Evolutionary conservation across 2,113 vertebrate genomes (phyloP).

Genomic region (Trochalopteron elliotii): DNA sequence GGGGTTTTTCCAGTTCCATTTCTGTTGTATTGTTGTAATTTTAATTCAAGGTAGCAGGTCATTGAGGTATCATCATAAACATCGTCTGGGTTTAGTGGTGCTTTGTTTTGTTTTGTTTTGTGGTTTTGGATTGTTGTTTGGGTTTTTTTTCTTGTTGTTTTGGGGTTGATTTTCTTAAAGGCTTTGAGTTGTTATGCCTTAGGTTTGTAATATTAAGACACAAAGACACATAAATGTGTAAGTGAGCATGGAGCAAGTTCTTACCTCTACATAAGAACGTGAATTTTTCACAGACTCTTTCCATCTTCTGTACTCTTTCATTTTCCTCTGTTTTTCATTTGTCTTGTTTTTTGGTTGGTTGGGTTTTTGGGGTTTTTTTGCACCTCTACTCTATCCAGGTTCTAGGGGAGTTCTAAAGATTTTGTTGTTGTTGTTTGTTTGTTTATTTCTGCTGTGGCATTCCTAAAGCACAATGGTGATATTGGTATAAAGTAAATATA

Average conservation of each 20-base stretch:
- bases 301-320: background rate
- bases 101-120: background rate
- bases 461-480: background rate
- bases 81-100: background rate
- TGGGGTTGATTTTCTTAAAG: background rate
- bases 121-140: background rate
- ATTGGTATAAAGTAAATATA: background rate
- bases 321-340: background rate
- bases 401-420: background rate
- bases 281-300: background rate
- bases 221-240: background rate
- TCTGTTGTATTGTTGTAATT: background rate
- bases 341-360: background rate
- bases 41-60: background rate
- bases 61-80: background rate
- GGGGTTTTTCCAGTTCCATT: background rate
- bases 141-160: background rate
- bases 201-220: background rate
- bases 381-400: fast-evolving
- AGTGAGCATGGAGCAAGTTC: background rate
- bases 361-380: background rate
- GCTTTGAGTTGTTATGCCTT: background rate
- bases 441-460: background rate
- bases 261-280: background rate
- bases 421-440: background rate